These are phyloP conservation scores for Reticulitermes lucifugus DNA, from an alignment of 2,888 invertebrate genomes.

Conservation along the genomic window DNA sequence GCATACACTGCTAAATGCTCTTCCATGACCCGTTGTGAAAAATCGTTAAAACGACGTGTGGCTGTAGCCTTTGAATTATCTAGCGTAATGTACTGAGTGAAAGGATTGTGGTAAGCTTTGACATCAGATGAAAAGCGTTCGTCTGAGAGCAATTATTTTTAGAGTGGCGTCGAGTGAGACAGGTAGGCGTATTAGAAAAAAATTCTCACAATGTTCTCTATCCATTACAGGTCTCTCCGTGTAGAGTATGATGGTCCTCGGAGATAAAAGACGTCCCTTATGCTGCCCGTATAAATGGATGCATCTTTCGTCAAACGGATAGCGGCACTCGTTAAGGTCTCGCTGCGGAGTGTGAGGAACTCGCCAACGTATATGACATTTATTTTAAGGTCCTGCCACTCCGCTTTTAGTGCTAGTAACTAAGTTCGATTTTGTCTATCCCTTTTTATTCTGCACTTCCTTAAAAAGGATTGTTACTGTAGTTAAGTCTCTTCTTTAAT, in stretches of 20 bases:
- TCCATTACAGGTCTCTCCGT: conserved; percentile 3
- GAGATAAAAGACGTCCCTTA: not conserved
- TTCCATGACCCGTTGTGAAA: not conserved
- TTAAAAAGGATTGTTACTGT: too few species aligned
- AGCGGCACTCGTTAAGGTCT: not conserved
- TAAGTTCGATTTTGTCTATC: not conserved
- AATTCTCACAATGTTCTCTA: not conserved
- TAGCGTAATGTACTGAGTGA: not conserved
- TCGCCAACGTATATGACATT: not conserved
- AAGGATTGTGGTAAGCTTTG: conserved; percentile 4
- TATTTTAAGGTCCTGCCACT: not conserved
- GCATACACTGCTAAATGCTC: not conserved
- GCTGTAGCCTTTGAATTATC: not conserved
- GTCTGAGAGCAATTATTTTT: conserved; percentile 11
- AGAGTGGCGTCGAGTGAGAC: conserved; percentile 1
- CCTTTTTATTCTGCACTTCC: not conserved
- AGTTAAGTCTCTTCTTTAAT: too few species aligned
- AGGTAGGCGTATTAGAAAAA: not conserved
- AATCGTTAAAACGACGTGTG: not conserved
- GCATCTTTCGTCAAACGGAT: conserved; percentile 7
- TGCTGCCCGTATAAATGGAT: not conserved
- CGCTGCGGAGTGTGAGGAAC: not conserved
- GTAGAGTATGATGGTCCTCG: not conserved
- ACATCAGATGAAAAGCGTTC: not conserved
- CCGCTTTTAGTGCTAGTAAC: not conserved